These are phyloP conservation scores for Acholoe squamosa DNA, from an alignment of 2,888 invertebrate species.

Conservation along the genomic window DNA sequence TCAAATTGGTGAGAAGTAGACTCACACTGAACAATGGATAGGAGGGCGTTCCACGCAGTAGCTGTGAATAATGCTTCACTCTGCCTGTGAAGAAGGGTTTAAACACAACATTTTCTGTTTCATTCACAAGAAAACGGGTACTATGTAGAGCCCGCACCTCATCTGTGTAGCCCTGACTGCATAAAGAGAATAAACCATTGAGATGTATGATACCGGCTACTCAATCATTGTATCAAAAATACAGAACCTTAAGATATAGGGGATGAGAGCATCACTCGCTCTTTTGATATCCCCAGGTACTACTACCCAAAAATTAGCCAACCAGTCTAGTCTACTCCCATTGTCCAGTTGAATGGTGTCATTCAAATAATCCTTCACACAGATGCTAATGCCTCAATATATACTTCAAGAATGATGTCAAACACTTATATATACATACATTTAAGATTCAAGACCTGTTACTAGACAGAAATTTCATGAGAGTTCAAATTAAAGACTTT, in stretches of 20 bases:
- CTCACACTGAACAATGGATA: conserved; percentile 24
- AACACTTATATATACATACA: not conserved
- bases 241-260: too few species aligned
- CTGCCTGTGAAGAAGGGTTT: not conserved
- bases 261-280: too few species aligned
- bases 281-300: too few species aligned
- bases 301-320: too few species aligned
- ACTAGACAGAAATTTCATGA: not conserved
- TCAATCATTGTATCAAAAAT: too few species aligned
- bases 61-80: not conserved
- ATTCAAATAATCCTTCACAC: too few species aligned
- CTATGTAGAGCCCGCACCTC: not conserved
- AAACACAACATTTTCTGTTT: conserved; percentile 19
- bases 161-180: conserved; percentile 5
- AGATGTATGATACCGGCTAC: too few species aligned
- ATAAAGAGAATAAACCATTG: not conserved
- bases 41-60: not conserved
- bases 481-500: not conserved
- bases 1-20: not conserved
- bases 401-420: too few species aligned
- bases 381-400: too few species aligned
- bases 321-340: too few species aligned
- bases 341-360: too few species aligned
- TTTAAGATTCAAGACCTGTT: not conserved
- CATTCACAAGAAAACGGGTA: conserved; percentile 31